Evolutionary conservation across 2,888 invertebrate species (phyloP).

Genomic region (Lasiommata megera): DNA sequence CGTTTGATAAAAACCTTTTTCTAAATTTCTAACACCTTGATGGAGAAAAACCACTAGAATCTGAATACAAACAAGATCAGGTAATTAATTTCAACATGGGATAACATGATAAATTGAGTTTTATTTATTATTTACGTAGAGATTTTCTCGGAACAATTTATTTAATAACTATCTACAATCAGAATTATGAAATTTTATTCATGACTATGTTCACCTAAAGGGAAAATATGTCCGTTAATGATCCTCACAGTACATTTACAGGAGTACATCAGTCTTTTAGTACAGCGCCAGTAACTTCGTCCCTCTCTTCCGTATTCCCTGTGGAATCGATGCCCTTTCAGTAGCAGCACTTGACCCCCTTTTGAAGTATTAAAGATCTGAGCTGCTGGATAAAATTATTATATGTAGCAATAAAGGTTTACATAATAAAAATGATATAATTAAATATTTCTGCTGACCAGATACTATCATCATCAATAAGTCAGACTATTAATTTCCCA

Average conservation of each 20-base stretch:
- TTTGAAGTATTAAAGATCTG: slow-evolving; percentile 47
- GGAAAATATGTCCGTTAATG: slow-evolving; percentile 43
- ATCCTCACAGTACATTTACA: slow-evolving; percentile 56
- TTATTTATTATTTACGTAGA: background rate
- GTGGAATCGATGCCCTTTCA: slow-evolving; percentile 50
- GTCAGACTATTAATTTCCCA: too few species aligned
- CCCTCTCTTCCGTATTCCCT: slow-evolving; percentile 49
- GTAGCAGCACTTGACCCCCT: slow-evolving; percentile 52
- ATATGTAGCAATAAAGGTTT: background rate
- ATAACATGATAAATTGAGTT: too few species aligned
- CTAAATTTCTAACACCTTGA: too few species aligned
- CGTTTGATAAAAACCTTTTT: too few species aligned
- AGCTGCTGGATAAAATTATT: slow-evolving; percentile 31
- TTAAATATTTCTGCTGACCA: too few species aligned
- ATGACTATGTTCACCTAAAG: slow-evolving; percentile 50
- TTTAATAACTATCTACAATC: background rate
- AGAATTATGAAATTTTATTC: background rate
- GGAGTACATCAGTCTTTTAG: slow-evolving; percentile 43
- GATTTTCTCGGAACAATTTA: background rate
- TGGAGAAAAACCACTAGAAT: too few species aligned
- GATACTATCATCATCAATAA: too few species aligned
- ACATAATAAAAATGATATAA: background rate
- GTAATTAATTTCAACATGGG: too few species aligned
- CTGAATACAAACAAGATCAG: too few species aligned
- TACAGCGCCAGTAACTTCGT: slow-evolving; percentile 60